Evolutionary conservation across 1,140 invertebrate genomes (phyloP).

Genomic region (Platorchestia sp.): DNA sequence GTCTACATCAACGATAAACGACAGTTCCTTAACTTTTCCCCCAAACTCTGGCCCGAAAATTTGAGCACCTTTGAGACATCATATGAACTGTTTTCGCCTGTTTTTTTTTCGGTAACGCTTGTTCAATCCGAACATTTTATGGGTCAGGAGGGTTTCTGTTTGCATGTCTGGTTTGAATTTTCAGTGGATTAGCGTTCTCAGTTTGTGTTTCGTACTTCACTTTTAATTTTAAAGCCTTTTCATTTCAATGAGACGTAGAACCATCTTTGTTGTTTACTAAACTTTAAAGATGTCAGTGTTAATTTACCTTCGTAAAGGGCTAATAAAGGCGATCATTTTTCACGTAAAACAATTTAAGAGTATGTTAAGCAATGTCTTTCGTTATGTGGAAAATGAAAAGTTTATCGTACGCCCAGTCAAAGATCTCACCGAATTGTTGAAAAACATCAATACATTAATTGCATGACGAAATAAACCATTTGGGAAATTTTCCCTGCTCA

Average conservation of each 20-base stretch:
- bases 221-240: not conserved
- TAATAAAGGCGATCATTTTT: not conserved
- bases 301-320: not conserved
- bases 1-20: not conserved
- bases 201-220: not conserved
- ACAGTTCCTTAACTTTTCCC: not conserved
- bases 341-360: not conserved
- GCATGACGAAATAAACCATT: not conserved
- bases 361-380: not conserved
- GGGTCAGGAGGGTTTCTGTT: not conserved
- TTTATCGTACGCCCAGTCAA: not conserved
- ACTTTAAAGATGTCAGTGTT: not conserved
- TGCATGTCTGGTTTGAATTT: not conserved
- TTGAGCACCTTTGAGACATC: not conserved
- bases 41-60: not conserved
- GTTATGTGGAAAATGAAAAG: not conserved
- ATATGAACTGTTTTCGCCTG: not conserved
- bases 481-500: not conserved
- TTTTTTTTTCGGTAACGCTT: not conserved
- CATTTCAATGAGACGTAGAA: not conserved
- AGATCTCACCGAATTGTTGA: not conserved
- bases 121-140: not conserved
- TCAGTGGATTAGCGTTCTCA: not conserved
- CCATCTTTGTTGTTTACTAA: not conserved
- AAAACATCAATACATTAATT: not conserved